Conservation (phyloP, 2,797 vertebrate species). For the Brotula barbata region DNA sequence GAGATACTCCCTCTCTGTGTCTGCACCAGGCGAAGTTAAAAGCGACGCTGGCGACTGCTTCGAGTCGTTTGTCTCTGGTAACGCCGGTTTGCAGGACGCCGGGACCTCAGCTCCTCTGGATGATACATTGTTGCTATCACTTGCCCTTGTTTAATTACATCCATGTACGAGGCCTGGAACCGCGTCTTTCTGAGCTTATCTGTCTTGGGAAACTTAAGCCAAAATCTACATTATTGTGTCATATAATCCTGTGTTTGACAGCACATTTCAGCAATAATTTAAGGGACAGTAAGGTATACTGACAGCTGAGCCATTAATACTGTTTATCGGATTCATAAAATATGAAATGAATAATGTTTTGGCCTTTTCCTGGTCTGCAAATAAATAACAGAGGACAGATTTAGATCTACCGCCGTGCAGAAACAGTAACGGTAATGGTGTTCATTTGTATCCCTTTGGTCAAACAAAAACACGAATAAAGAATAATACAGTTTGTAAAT, state of each 20-base stretch:
- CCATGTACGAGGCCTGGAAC: conserved; percentile 66
- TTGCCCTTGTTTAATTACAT: conserved; percentile 74
- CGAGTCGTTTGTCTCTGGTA: conserved; percentile 73
- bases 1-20: conserved; percentile 50
- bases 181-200: conserved; percentile 62
- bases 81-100: conserved; percentile 62
- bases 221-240: conserved; percentile 62
- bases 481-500: conserved; percentile 22
- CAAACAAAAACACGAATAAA: conserved; percentile 22
- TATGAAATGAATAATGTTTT: conserved; percentile 47
- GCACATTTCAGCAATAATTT: conserved; percentile 66
- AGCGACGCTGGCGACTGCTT: conserved; percentile 63
- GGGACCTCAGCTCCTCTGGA: conserved; percentile 59
- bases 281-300: conserved; percentile 52
- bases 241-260: conserved; percentile 70
- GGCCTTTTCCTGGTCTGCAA: conserved; percentile 38
- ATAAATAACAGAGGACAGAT: conserved; percentile 57
- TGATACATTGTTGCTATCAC: conserved; percentile 69
- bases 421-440: conserved; percentile 10
- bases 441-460: conserved; percentile 28
- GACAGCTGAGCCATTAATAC: conserved; percentile 64
- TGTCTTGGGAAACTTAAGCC: conserved; percentile 65
- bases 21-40: conserved; percentile 63
- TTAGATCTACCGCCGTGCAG: conserved; percentile 17
- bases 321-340: conserved; percentile 52